Conservation (phyloP, 2,113 vertebrate genomes). For the Miniopterus natalensis region DNA sequence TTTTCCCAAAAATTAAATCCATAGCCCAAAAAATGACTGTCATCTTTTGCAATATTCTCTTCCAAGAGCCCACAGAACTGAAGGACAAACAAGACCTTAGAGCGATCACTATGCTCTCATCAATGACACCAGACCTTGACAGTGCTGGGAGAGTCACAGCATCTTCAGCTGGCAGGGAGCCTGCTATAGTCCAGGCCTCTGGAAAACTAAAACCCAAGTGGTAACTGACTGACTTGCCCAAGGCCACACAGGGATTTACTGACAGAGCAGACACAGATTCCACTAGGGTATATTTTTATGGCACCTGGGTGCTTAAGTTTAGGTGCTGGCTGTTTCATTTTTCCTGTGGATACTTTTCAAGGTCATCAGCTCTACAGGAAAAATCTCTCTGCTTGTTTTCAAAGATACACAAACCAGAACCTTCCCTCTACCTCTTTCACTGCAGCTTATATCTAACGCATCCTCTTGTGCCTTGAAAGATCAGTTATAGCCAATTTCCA, state of each 20-base stretch:
- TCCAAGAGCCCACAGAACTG: neutral
- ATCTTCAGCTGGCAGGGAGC: neutral
- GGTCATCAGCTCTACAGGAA: neutral
- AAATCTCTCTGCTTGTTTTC: neutral
- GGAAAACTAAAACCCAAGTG: constrained; percentile 29
- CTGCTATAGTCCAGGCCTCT: neutral
- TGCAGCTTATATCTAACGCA: neutral
- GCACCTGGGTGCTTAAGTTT: neutral
- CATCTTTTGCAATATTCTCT: constrained; percentile 54
- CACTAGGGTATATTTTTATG: neutral
- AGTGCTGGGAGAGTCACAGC: neutral
- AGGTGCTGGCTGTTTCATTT: neutral
- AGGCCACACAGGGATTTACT: neutral
- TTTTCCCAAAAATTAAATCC: constrained; percentile 20
- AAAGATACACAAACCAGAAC: neutral
- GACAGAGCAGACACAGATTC: neutral
- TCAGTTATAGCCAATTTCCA: neutral
- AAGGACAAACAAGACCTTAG: constrained; percentile 1
- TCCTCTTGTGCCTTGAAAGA: neutral
- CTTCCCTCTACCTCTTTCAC: neutral
- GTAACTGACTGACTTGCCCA: neutral
- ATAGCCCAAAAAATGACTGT: neutral
- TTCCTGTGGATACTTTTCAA: neutral
- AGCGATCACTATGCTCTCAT: neutral
- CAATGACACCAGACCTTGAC: neutral